Evolutionary conservation across 2,113 vertebrate species (phyloP), one percentile per base, ranked within the genome.

Genomic region (Lepus americanus): DNA sequence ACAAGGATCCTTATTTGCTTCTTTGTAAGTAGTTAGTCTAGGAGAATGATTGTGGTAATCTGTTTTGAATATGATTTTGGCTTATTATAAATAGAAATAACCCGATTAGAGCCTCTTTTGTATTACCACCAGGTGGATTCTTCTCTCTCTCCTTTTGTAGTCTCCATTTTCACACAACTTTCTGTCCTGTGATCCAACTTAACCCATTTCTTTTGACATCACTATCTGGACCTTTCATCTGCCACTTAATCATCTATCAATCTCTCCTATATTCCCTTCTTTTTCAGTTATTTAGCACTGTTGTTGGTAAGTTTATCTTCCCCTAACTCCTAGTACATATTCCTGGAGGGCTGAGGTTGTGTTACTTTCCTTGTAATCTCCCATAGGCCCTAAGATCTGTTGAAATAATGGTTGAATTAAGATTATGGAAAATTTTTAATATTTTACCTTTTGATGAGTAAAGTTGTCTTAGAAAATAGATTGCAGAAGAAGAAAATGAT

Each of bases 61-160:
- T 81, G 20, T 16, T 92, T 90, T 51, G 19, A 61, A 51, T 86
- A 59, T 74, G 64, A 4, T 55, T 87, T 90, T 76, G 19, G 8
- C n/a, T 77, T 91, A 87, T 55, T 91, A 4, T 77, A 66, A 90
- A 66, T 77, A 72, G 55, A 90, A 87, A 80, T n/a, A 63, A 17
- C 90, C 5, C 16, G 9, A 29, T 27, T n/a, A 25, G 25, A 63
- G 3, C 11, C 25, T 70, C 22, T 27, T 69, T 73, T 61, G 20
- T 63, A 70, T 22, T 73, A 67, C 59, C 10, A 73, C 16, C 10
- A 61, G 55, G 55, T 20, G 19, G 13, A 59, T 59, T 59, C 55
- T 59, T 19, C 55, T 59, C 55, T 76, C 73, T 53, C 61, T 33
- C 16, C 25, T 25, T 86, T 23, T 93, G 27, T 9, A 29, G 5